These are phyloP conservation scores for Gambusia yucatana DNA, from an alignment of 2,797 vertebrate species.

Conservation along the genomic window DNA sequence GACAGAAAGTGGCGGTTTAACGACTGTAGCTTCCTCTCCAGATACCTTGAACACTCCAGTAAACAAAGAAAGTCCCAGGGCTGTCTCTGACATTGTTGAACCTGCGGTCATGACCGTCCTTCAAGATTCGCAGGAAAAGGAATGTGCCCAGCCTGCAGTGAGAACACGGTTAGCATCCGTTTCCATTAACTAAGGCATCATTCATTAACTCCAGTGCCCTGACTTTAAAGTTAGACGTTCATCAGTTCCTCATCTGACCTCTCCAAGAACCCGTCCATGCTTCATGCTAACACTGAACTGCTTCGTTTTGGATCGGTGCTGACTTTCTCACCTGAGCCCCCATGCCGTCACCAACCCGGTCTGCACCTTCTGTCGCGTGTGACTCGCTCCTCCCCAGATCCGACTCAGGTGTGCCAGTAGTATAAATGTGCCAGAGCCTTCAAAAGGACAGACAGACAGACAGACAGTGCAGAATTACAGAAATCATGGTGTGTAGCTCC, in stretches of 20 bases:
- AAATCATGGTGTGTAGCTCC: slow-evolving; percentile 34
- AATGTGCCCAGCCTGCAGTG: slow-evolving; percentile 79
- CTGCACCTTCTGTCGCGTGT: slow-evolving; percentile 83
- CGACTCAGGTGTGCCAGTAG: slow-evolving; percentile 83
- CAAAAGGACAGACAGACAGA: slow-evolving; percentile 5
- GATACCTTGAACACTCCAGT: slow-evolving; percentile 87
- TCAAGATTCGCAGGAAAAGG: slow-evolving; percentile 85
- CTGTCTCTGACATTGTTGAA: slow-evolving; percentile 84
- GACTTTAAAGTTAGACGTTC: slow-evolving; percentile 46
- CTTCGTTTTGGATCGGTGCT: slow-evolving; percentile 2
- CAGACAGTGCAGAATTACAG: slow-evolving; percentile 9
- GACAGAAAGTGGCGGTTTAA: background rate
- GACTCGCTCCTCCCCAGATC: slow-evolving; percentile 77
- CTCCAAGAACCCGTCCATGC: slow-evolving; percentile 26
- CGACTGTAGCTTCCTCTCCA: slow-evolving; percentile 6
- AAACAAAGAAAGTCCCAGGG: slow-evolving; percentile 84
- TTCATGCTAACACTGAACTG: background rate
- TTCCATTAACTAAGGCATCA: slow-evolving; percentile 76
- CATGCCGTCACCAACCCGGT: slow-evolving; percentile 83
- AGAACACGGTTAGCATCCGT: slow-evolving; percentile 42
- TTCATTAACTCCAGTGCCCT: slow-evolving; percentile 73
- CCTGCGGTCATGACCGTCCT: slow-evolving; percentile 82
- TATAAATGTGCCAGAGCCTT: slow-evolving; percentile 85
- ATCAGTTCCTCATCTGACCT: slow-evolving; percentile 50
- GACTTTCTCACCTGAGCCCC: slow-evolving; percentile 79